Conservation (phyloP, 2,797 vertebrate species). For the Poeciliopsis presidionis region DNA sequence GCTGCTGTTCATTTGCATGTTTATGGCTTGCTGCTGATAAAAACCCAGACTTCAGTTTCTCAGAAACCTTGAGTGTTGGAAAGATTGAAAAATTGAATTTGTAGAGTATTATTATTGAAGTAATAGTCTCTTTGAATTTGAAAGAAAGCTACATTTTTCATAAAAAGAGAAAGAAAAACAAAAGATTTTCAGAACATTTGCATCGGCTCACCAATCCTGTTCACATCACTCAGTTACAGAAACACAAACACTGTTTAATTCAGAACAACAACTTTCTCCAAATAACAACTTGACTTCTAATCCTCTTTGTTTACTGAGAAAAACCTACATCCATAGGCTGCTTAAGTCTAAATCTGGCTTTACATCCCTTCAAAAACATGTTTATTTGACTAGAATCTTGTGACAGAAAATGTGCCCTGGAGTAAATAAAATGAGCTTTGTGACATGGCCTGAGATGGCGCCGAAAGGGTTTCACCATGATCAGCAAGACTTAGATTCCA, state of each 20-base stretch:
- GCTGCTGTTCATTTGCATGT: neutral
- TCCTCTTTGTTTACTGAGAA: conserved; percentile 3
- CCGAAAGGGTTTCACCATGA: neutral
- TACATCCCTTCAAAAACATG: neutral
- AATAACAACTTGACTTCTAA: conserved; percentile 10
- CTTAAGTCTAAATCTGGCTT: conserved; percentile 3
- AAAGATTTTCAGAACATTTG: neutral
- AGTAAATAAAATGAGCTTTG: neutral
- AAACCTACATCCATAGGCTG: conserved; percentile 1
- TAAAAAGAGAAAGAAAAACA: neutral
- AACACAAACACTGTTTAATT: conserved; percentile 10
- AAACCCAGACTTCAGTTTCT: neutral
- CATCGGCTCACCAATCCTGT: neutral
- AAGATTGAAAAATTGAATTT: neutral
- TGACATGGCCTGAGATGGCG: neutral
- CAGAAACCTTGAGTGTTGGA: neutral
- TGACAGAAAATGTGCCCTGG: no score
- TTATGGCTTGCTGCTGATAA: neutral
- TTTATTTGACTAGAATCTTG: neutral
- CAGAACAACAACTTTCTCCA: conserved; percentile 16
- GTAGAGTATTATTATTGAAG: neutral
- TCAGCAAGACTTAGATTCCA: neutral
- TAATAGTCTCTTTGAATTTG: conserved; percentile 7
- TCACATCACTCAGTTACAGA: neutral
- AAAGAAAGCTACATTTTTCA: neutral